These are phyloP conservation scores for Lophura nycthemera DNA, from an alignment of 2,113 vertebrate genomes.

Conservation along the genomic window DNA sequence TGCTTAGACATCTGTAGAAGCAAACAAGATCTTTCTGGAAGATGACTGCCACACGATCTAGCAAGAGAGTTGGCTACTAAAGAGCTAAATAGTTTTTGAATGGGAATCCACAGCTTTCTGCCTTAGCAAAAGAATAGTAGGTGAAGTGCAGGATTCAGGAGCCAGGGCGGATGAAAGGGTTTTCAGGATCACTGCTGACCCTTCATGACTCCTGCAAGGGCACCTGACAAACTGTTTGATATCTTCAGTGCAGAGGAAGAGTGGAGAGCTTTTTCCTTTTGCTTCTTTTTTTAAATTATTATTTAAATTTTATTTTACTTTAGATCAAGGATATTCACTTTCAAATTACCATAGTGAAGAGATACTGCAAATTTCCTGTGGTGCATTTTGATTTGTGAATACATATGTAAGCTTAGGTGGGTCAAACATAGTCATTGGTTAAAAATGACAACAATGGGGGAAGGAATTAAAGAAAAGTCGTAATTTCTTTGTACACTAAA, in stretches of 20 bases:
- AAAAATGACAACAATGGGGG: not conserved
- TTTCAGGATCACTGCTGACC: not conserved
- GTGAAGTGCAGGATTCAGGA: not conserved
- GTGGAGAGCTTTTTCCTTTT: not conserved
- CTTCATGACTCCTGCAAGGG: not conserved
- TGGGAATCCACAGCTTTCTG: not conserved
- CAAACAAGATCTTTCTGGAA: not conserved
- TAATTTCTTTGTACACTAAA: not conserved
- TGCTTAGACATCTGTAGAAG: not conserved
- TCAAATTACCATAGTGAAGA: not conserved
- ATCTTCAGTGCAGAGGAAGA: fast-evolving
- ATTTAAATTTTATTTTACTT: not conserved
- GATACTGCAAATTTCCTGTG: not conserved
- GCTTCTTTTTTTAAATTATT: not conserved
- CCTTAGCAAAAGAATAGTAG: not conserved
- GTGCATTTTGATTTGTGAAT: not conserved
- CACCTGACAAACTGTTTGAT: not conserved
- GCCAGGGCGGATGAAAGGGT: fast-evolving
- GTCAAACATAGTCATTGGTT: not conserved
- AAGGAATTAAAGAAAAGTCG: not conserved
- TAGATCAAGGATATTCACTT: not conserved
- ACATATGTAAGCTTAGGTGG: not conserved
- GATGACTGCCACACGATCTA: not conserved
- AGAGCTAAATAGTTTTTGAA: not conserved
- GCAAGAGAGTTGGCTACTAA: not conserved